Conservation (phyloP, 2,888 invertebrate genomes). For the Torymus aiolomorphi region DNA sequence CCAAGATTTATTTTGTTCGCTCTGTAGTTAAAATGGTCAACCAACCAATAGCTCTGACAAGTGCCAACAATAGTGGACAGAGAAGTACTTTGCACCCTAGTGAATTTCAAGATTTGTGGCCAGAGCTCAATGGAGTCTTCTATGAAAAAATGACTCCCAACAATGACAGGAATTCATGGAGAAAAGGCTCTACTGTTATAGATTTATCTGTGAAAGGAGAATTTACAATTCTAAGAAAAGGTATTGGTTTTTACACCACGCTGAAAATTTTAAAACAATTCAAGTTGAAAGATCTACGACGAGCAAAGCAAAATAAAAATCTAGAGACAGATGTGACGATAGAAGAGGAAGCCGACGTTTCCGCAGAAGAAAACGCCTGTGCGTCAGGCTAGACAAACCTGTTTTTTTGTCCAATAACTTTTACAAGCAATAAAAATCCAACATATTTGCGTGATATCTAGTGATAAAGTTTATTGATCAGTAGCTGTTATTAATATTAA, state of each 20-base stretch:
- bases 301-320: no score
- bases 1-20: conserved; percentile 89
- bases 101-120: conserved; percentile 91
- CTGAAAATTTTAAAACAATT: conserved; percentile 78
- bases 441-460: no score
- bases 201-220: conserved; percentile 86
- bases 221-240: conserved; percentile 87
- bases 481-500: no score
- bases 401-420: no score
- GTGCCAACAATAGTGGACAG: conserved; percentile 92
- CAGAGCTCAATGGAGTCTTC: conserved; percentile 87
- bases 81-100: conserved; percentile 86
- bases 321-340: no score
- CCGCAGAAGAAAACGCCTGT: no score
- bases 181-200: conserved; percentile 94
- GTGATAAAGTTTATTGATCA: no score
- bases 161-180: conserved; percentile 78
- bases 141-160: conserved; percentile 79
- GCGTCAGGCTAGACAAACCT: no score
- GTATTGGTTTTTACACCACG: conserved; percentile 81
- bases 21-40: conserved; percentile 80
- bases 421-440: no score
- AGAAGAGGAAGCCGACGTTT: no score
- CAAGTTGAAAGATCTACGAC: conserved; percentile 59
- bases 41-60: conserved; percentile 94